Percentiles rank a stretch among this genome's conserved stretches.
These are phyloP conservation scores for Ceramica pisi DNA, from an alignment of 2,888 invertebrate species.

Conservation along the genomic window DNA sequence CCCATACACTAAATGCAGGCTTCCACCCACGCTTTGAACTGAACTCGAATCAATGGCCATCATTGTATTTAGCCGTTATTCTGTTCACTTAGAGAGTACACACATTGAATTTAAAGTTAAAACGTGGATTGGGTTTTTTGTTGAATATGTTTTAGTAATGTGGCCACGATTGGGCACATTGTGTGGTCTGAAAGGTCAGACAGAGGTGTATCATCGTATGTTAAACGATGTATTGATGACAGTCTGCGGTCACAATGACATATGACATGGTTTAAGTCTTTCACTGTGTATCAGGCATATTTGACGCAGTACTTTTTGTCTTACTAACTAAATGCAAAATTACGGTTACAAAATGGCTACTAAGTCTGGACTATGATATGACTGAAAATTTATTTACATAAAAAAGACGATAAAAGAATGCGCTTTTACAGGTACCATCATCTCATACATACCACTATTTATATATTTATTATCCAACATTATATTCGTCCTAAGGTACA, in stretches of 20 bases:
- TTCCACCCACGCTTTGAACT: slow-evolving; percentile 74
- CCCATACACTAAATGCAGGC: slow-evolving; percentile 61
- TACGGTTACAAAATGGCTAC: too few relatives aligned
- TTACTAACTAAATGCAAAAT: too few relatives aligned
- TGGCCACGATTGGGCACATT: slow-evolving; percentile 46
- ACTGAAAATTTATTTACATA: too few relatives aligned
- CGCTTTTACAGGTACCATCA: too few relatives aligned
- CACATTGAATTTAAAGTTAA: slow-evolving; percentile 59
- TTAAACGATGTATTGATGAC: slow-evolving; percentile 29
- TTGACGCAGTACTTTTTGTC: neutral
- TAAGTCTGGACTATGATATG: too few relatives aligned
- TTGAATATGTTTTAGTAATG: slow-evolving; percentile 45
- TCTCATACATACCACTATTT: too few relatives aligned
- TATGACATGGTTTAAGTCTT: slow-evolving; percentile 3
- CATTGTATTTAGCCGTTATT: slow-evolving; percentile 69
- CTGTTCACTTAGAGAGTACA: slow-evolving; percentile 44
- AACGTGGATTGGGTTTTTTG: slow-evolving; percentile 47
- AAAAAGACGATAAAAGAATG: too few relatives aligned
- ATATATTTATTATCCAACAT: too few relatives aligned
- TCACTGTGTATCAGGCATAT: neutral
- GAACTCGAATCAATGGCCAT: slow-evolving; percentile 74
- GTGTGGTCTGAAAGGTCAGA: slow-evolving; percentile 39
- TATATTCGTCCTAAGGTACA: too few relatives aligned
- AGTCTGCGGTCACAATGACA: slow-evolving; percentile 6
- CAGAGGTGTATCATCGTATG: slow-evolving; percentile 28